Percentiles rank a stretch among this genome's conserved stretches.
phyloP scores from a whole-genome alignment of 2,888 invertebrate species.

The Barypeithes pellucidus region DNA sequence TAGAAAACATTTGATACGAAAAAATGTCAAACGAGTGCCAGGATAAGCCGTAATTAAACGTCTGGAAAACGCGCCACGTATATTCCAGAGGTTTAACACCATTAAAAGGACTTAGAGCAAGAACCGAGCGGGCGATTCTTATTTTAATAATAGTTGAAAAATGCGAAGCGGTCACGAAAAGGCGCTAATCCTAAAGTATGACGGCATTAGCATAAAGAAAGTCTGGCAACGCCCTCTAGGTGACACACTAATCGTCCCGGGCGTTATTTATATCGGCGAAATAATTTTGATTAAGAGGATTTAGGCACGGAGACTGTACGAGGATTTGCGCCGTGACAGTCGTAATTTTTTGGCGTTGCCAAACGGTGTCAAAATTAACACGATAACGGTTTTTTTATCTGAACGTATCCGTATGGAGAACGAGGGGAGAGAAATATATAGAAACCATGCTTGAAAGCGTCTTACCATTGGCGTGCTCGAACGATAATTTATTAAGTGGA shows the following conservation, averaged over 20 bases:
- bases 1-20: too few relatives aligned
- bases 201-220: constrained; percentile 57
- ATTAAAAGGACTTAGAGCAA: constrained; percentile 44
- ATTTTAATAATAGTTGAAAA: constrained; percentile 51
- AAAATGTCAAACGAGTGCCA: too few relatives aligned
- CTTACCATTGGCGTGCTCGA: too few relatives aligned
- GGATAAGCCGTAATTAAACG: not conserved
- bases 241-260: constrained; percentile 49
- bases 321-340: too few relatives aligned
- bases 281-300: constrained; percentile 52
- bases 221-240: constrained; percentile 50
- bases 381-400: too few relatives aligned
- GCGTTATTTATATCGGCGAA: constrained; percentile 52
- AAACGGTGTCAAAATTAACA: too few relatives aligned
- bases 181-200: constrained; percentile 57
- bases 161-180: constrained; percentile 55
- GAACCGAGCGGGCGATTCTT: constrained; percentile 36
- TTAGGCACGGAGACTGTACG: constrained; percentile 48
- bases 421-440: too few relatives aligned
- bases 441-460: too few relatives aligned
- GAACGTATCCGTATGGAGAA: too few relatives aligned
- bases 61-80: constrained; percentile 29
- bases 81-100: constrained; percentile 24
- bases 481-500: too few relatives aligned
- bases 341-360: too few relatives aligned